These are phyloP conservation scores for Oligia fasciuncula DNA, from an alignment of 2,888 invertebrate genomes.

Conservation along the genomic window DNA sequence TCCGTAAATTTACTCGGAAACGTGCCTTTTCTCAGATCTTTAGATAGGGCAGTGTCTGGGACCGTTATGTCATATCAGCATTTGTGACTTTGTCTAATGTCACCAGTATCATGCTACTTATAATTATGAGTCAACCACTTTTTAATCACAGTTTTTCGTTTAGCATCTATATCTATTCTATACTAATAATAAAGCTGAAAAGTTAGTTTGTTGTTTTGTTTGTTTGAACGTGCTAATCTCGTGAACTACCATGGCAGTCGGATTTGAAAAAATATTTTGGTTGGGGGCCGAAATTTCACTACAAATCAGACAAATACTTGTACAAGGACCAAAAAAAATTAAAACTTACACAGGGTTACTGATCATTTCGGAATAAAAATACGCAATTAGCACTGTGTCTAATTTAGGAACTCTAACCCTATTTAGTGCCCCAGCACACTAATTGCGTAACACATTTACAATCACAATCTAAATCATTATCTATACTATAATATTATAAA, in stretches of 20 bases:
- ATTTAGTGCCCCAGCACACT: background rate
- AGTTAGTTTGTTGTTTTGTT: too few relatives aligned
- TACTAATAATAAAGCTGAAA: too few relatives aligned
- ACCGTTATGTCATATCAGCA: background rate
- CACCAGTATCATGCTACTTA: background rate
- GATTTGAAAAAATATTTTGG: too few relatives aligned
- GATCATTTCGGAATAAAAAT: background rate
- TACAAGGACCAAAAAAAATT: background rate
- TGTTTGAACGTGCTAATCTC: too few relatives aligned
- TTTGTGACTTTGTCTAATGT: background rate
- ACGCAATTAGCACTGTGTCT: background rate
- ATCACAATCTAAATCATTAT: too few relatives aligned
- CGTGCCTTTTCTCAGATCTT: background rate
- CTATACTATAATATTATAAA: too few relatives aligned
- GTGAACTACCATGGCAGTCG: too few relatives aligned
- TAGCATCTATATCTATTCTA: background rate
- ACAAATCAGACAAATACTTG: background rate
- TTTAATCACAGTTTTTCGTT: background rate
- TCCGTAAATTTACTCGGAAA: slow-evolving; percentile 3
- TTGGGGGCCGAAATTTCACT: too few relatives aligned
- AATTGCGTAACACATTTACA: too few relatives aligned
- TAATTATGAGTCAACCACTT: background rate
- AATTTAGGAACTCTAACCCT: background rate
- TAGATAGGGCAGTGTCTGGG: background rate
- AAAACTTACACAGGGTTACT: background rate